Base-by-base conservation (phyloP, 2,113 vertebrate species). In the Lonchura striata region DNA sequence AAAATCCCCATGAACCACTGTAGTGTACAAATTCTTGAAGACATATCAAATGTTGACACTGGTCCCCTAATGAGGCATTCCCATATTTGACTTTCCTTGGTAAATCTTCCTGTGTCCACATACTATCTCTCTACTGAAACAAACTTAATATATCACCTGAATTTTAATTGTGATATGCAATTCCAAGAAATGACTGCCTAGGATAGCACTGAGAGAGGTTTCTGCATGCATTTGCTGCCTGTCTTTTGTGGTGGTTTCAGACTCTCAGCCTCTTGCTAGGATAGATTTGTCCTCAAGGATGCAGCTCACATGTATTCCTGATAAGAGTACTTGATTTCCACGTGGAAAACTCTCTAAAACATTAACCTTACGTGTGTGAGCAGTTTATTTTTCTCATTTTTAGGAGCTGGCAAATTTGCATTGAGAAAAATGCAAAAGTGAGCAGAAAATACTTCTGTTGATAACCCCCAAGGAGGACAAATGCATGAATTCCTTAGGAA, bases 271-370 rank as follows among this genome's bases (percentile, higher is more conserved):
- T 94, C 54, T 81, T 88, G 42, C 60, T 18, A 31, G 60, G 77
- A 66, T 37, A 88, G 75, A 93, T 86, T 78, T 86, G 72, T 92
- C 94, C 86, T 88, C 80, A 60, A 65, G 94, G 72, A 91, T 90
- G 76, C 64, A 50, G 56, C 35, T 60, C 53, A 69, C 10, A 4
- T 68, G 15, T 46, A 31, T 50, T 33, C 64, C 68, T 66, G 81
- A 66, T 87, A 97, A 94, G 95, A 96, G 96, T 95, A 75, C 52
- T 97, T 96, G 92, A 93, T 96, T 96, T 94, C 70, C 54, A 60
- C 7, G 3, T 21, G 72, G 66, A 66, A 85, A 93, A 77, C 66
- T 89, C 74, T 82, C 95, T 9, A 91, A 91, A 59, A 95, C 95
- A 72, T 94, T 93, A 70, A 64, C 37, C 53, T 76, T 70, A 54